Base-by-base conservation (phyloP, 2,888 invertebrate species). In the Onthophagus sagittarius region DNA sequence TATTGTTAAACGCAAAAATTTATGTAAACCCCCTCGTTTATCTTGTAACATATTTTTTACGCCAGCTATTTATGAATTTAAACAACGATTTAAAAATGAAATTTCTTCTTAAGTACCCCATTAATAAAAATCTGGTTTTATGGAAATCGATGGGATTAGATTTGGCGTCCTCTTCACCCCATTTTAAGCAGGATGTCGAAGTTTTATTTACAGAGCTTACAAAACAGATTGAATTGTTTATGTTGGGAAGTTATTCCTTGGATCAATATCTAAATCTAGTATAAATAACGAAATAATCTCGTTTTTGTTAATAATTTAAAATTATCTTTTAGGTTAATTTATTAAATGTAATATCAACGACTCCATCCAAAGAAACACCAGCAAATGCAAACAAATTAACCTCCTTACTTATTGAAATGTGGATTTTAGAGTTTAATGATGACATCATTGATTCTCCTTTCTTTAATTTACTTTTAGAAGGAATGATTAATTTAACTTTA, bases 401-500 rank as follows among this genome's bases (percentile, higher is more conserved):
- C n/a, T 15, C 7, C 9, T 13, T 69, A 15, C 15, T 77, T 39
- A 14, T 71, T 1, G 74, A 72, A n/a, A 63, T 78, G 69, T 79
- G 79, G 79, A 63, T 74, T 67, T 77, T 78, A 62, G 72, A 77
- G 70, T 32, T 73, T 6, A 69, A 15, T 15, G 71, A 75, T 31
- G 63, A 69, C 67, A n/a, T 62, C 7, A n/a, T 73, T 15, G 53
- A 73, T 0, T 80, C 80, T 70, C 77, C 79, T 71, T 75, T 79
- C 63, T 77, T 78, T 64, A 77, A 77, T 73, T 77, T 79, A 75
- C 79, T 80, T 74, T 65, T 80, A 71, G 63, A 31, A 7, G 79
- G 75, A 71, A 75, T 81, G 65, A 76, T 75, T 71, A 77, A 76
- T 75, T 76, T 80, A 65, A 81, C 81, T 33, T 74, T 71, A 13